Evolutionary conservation across 2,797 vertebrate genomes (phyloP).

Genomic region (Poecile montanus): DNA sequence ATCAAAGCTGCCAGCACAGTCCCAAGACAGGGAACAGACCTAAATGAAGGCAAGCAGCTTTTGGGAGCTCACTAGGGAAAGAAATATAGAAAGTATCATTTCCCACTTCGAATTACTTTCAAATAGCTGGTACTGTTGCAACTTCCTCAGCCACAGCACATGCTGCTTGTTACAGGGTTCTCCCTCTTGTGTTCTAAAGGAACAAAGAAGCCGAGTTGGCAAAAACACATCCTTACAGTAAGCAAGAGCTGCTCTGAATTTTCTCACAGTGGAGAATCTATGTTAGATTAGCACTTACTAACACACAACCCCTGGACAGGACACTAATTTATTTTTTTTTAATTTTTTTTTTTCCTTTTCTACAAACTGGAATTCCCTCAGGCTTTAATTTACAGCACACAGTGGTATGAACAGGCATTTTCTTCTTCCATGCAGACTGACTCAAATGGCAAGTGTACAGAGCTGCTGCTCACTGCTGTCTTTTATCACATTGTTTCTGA

Average conservation of each 20-base stretch:
- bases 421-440: not conserved
- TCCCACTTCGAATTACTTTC: not conserved
- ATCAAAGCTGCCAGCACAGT: not conserved
- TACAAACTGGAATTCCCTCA: not conserved
- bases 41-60: not conserved
- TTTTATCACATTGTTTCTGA: not conserved
- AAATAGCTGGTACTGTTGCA: not conserved
- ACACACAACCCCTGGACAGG: not conserved
- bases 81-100: not conserved
- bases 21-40: accelerated
- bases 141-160: not conserved
- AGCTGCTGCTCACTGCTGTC: not conserved
- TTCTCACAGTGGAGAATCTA: not conserved
- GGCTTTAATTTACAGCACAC: not conserved
- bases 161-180: accelerated
- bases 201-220: not conserved
- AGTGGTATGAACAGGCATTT: not conserved
- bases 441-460: not conserved
- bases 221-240: not conserved
- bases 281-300: not conserved
- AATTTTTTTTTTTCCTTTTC: not conserved
- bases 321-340: not conserved
- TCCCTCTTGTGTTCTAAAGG: not conserved
- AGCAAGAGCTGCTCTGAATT: not conserved
- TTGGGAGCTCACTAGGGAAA: not conserved